These are phyloP conservation scores for Lutjanus erythropterus DNA, from an alignment of 2,113 vertebrate species.

Conservation along the genomic window DNA sequence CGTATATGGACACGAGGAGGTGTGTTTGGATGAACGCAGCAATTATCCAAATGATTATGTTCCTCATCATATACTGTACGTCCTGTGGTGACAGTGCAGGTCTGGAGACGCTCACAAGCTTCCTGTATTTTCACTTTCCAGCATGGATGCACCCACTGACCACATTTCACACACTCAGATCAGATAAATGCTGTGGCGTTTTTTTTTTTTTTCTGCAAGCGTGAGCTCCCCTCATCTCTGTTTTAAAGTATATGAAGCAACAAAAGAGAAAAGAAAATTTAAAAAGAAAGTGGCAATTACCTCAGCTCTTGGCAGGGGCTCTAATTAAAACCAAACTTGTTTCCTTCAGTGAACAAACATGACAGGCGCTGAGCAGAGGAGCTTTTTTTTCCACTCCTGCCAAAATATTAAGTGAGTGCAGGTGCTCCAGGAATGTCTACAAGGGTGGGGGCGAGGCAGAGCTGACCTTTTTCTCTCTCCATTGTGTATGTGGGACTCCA, in stretches of 20 bases:
- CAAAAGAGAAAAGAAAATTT: conserved; percentile 44
- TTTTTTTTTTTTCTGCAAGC: neutral
- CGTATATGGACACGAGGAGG: neutral
- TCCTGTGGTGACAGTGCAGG: conserved; percentile 2
- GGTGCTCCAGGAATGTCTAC: conserved; percentile 91
- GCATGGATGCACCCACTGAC: conserved; percentile 35
- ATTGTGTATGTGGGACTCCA: conserved; percentile 48
- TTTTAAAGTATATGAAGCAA: conserved; percentile 62
- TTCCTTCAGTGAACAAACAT: conserved; percentile 87
- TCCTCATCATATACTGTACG: conserved; percentile 6
- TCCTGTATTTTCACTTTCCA: conserved; percentile 27
- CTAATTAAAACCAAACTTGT: conserved; percentile 92
- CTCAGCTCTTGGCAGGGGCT: conserved; percentile 84
- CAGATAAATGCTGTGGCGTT: conserved; percentile 1
- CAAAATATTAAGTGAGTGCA: conserved; percentile 90
- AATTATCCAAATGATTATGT: conserved; percentile 33
- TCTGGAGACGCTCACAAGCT: neutral
- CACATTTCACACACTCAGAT: conserved; percentile 11
- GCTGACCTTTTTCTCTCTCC: conserved; percentile 77
- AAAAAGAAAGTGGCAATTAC: conserved; percentile 80
- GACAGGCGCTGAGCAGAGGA: conserved; percentile 83
- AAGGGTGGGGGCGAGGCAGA: conserved; percentile 69
- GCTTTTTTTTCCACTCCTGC: conserved; percentile 76
- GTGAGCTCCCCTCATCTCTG: conserved; percentile 11
- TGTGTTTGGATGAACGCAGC: neutral